phyloP scores from a whole-genome alignment of 2,797 vertebrate genomes.

The Xiphorhynchus erythropygius region DNA sequence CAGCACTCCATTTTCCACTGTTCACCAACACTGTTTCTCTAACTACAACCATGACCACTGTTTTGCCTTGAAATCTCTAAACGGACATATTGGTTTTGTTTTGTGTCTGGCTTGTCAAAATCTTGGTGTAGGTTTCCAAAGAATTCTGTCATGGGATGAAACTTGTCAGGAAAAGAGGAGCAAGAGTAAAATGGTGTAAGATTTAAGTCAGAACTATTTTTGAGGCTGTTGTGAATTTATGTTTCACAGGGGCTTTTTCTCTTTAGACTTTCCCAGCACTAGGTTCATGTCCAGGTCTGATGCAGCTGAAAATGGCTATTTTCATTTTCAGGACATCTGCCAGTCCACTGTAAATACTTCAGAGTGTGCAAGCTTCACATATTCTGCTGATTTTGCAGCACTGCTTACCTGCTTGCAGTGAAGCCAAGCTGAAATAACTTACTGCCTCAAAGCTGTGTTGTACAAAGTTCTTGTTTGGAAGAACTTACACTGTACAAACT shows the following conservation, averaged over 20 bases:
- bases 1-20: background rate
- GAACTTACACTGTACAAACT: background rate
- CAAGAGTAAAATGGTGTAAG: background rate
- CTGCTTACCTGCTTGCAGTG: background rate
- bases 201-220: background rate
- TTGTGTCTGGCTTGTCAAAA: background rate
- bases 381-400: background rate
- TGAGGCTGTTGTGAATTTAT: background rate
- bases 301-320: background rate
- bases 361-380: background rate
- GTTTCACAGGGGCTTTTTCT: background rate
- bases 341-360: background rate
- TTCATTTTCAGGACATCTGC: background rate
- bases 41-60: accelerated
- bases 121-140: background rate
- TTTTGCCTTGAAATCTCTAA: background rate
- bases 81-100: background rate
- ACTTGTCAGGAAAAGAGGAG: background rate
- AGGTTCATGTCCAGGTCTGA: background rate
- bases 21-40: background rate
- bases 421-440: background rate
- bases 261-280: background rate
- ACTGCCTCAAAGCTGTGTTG: background rate
- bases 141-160: background rate
- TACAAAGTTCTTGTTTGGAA: background rate